Evolutionary conservation across 2,888 invertebrate species (phyloP).

Genomic region (Ypsolopha sequella): DNA sequence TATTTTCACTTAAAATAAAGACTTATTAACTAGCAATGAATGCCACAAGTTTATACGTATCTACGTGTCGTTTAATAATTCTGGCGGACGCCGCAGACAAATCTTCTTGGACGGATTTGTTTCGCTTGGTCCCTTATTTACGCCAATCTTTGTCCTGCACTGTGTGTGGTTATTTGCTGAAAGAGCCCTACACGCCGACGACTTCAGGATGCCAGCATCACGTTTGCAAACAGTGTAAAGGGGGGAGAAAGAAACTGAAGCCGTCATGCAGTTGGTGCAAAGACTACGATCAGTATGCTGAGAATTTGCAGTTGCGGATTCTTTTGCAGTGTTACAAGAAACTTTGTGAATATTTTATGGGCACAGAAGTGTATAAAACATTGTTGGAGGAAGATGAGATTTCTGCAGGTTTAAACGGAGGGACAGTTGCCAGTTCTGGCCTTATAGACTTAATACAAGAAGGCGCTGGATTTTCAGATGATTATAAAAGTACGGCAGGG

Average conservation of each 20-base stretch:
- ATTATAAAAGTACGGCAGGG: conserved; percentile 79
- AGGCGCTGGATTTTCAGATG: conserved; percentile 82
- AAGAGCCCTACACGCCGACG: conserved; percentile 84
- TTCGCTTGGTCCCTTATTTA: conserved; percentile 85
- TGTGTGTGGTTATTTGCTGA: conserved; percentile 87
- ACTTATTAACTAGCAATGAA: conserved; percentile 71
- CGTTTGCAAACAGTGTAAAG: conserved; percentile 87
- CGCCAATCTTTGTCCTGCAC: conserved; percentile 90
- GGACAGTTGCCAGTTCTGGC: conserved; percentile 66
- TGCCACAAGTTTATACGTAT: conserved; percentile 84
- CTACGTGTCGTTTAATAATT: conserved; percentile 84
- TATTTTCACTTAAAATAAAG: not conserved
- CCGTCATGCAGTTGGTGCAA: conserved; percentile 89
- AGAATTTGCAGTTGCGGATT: conserved; percentile 85
- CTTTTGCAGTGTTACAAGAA: conserved; percentile 90
- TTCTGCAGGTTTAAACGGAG: conserved; percentile 63
- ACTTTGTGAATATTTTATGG: conserved; percentile 86
- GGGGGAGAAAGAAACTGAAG: conserved; percentile 86
- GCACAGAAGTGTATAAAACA: conserved; percentile 77
- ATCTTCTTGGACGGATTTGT: conserved; percentile 84
- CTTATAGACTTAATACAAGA: conserved; percentile 83
- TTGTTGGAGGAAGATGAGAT: conserved; percentile 67
- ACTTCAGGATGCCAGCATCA: conserved; percentile 89
- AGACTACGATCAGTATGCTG: conserved; percentile 84
- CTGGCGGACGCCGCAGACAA: conserved; percentile 79